A percentile compares a stretch with the other conserved stretches of the same genome.
Conservation (phyloP, 2,113 vertebrate species). For the Asarcornis scutulata region DNA sequence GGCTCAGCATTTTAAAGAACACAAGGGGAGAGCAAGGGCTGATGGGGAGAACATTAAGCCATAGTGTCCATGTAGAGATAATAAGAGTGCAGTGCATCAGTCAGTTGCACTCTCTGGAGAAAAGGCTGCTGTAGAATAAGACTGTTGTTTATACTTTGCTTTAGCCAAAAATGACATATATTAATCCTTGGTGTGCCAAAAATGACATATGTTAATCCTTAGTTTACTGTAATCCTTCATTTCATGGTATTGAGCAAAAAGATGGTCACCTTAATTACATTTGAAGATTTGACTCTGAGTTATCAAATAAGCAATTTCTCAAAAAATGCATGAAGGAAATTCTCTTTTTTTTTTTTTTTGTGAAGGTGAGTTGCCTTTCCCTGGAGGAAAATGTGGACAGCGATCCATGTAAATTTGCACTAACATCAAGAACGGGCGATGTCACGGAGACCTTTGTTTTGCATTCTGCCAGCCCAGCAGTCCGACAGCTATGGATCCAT, state of each 20-base stretch:
- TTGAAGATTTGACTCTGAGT: background rate
- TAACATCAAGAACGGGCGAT: slow-evolving; percentile 91
- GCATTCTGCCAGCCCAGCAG: slow-evolving; percentile 87
- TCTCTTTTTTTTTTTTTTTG: accelerated
- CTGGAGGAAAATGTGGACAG: slow-evolving; percentile 93
- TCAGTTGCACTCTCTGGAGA: background rate
- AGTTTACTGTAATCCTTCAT: background rate
- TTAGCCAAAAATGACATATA: background rate
- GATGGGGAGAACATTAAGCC: background rate
- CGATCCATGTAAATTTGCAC: slow-evolving; percentile 94
- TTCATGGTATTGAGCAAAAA: background rate
- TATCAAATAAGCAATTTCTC: background rate
- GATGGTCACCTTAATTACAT: background rate
- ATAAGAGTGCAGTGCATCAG: background rate
- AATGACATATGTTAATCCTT: background rate
- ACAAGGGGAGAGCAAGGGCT: background rate
- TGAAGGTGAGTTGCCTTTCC: slow-evolving; percentile 95
- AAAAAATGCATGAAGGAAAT: background rate
- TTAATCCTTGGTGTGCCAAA: background rate
- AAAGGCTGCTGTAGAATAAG: background rate
- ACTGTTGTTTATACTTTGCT: background rate
- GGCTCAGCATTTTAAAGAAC: background rate
- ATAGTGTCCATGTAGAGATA: background rate
- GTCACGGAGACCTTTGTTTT: slow-evolving; percentile 88
- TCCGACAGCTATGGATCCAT: slow-evolving; percentile 92